Evolutionary conservation across 2,113 vertebrate species (phyloP).

Genomic region (Cepphus grylle): DNA sequence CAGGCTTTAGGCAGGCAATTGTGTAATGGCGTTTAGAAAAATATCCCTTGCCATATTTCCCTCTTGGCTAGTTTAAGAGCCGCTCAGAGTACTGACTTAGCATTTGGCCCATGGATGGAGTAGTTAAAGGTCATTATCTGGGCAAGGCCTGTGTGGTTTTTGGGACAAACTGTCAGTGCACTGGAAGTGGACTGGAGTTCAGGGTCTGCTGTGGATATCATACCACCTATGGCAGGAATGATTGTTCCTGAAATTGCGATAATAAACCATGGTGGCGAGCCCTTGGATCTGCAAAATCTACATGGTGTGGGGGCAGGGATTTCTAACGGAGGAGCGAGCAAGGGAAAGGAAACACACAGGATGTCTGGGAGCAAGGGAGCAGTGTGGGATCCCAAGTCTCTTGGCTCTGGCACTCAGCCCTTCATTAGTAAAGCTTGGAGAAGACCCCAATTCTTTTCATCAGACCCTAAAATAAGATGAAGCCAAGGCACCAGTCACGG

Average conservation of each 20-base stretch:
- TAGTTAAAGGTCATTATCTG: background rate
- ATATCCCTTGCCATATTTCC: background rate
- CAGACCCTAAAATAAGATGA: conserved; percentile 17
- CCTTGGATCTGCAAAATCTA: background rate
- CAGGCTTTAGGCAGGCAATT: background rate
- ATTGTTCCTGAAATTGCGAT: fast-evolving
- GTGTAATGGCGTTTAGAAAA: background rate
- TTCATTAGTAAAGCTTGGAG: conserved; percentile 22
- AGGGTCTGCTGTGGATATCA: fast-evolving
- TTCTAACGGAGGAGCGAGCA: background rate
- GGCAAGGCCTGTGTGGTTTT: background rate
- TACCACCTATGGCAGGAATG: background rate
- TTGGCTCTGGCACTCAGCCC: background rate
- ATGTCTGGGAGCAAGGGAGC: background rate
- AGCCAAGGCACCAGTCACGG: background rate
- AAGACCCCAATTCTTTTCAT: conserved; percentile 13
- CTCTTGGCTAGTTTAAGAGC: background rate
- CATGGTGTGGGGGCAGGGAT: background rate
- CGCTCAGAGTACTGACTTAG: background rate
- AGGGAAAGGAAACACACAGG: background rate
- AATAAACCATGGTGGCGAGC: fast-evolving
- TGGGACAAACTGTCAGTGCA: background rate
- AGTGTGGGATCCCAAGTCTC: background rate
- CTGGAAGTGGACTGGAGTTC: background rate
- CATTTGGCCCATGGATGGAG: background rate